A percentile compares a stretch with the other conserved stretches of the same genome.
Evolutionary conservation across 2,113 vertebrate species (phyloP).

Genomic region (Periophthalmus modestus): DNA sequence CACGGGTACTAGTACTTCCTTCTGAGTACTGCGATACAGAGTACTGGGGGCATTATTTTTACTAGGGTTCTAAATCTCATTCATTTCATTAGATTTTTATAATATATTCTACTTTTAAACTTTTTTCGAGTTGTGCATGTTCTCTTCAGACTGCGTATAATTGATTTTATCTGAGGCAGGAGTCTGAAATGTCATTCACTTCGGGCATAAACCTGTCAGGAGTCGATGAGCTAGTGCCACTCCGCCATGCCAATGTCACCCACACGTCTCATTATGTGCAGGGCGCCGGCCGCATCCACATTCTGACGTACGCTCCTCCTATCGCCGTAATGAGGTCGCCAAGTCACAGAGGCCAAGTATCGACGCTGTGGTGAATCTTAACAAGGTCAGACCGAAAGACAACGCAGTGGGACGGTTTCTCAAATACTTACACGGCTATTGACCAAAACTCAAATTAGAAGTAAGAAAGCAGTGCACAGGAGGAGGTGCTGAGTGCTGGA

Average conservation of each 20-base stretch:
- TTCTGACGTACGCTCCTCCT: slow-evolving; percentile 1
- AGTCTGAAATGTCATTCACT: slow-evolving; percentile 22
- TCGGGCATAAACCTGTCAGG: slow-evolving; percentile 47
- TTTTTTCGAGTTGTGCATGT: no score
- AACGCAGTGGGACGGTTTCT: no score
- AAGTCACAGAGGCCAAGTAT: neutral
- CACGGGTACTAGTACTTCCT: no score
- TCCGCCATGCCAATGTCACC: slow-evolving; percentile 14
- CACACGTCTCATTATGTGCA: slow-evolving; percentile 22
- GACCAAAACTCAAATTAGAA: no score
- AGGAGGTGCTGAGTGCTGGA: no score
- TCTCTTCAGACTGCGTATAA: slow-evolving; percentile 29
- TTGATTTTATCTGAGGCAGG: slow-evolving; percentile 32
- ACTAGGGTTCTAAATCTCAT: no score
- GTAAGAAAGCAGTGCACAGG: no score
- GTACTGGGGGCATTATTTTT: no score
- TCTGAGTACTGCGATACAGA: no score
- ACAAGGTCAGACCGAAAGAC: neutral
- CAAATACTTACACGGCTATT: no score
- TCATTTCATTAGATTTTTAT: no score
- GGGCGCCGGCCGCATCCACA: slow-evolving; percentile 2
- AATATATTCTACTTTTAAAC: no score
- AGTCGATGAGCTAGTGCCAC: slow-evolving; percentile 44
- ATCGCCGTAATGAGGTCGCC: slow-evolving; percentile 10
- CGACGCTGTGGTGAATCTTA: neutral